Percentiles rank a stretch among this genome's conserved stretches.
These are phyloP conservation scores for Gryllus bimaculatus DNA, from an alignment of 1,140 invertebrate species.

Conservation along the genomic window DNA sequence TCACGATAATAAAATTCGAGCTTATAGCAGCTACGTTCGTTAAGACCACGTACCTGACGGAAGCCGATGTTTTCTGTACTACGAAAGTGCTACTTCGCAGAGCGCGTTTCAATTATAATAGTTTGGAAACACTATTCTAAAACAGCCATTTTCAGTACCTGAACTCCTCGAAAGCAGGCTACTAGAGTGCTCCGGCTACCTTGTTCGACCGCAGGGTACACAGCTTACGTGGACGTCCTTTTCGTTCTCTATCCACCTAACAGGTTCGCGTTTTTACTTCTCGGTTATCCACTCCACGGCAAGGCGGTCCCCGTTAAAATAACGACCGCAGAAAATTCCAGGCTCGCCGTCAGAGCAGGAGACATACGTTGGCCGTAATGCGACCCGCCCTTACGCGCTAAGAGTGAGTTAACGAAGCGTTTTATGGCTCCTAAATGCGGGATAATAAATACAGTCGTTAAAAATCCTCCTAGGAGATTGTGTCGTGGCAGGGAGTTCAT, in stretches of 20 bases:
- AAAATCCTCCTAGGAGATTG: slow-evolving; percentile 4
- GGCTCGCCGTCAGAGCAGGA: background rate
- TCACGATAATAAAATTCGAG: too few relatives aligned
- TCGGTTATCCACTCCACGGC: background rate
- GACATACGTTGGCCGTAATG: background rate
- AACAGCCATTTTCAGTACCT: too few relatives aligned
- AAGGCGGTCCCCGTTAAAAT: background rate
- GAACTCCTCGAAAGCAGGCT: too few relatives aligned
- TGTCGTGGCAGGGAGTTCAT: background rate
- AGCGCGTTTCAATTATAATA: too few relatives aligned
- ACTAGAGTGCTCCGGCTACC: too few relatives aligned
- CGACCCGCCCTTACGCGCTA: background rate
- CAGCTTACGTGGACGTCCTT: too few relatives aligned
- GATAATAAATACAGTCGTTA: slow-evolving; percentile 1
- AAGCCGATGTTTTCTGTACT: too few relatives aligned
- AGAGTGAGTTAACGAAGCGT: background rate
- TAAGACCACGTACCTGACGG: too few relatives aligned
- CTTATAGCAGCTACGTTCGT: too few relatives aligned
- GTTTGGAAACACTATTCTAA: too few relatives aligned
- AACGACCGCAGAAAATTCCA: background rate
- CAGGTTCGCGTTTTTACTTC: background rate
- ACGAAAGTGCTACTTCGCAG: too few relatives aligned
- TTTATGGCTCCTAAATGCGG: background rate
- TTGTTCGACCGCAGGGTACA: too few relatives aligned
- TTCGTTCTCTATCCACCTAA: background rate